Percentiles rank a stretch among this genome's conserved stretches.
phyloP scores from a whole-genome alignment of 2,113 vertebrate species.

The Ammodytes marinus region DNA sequence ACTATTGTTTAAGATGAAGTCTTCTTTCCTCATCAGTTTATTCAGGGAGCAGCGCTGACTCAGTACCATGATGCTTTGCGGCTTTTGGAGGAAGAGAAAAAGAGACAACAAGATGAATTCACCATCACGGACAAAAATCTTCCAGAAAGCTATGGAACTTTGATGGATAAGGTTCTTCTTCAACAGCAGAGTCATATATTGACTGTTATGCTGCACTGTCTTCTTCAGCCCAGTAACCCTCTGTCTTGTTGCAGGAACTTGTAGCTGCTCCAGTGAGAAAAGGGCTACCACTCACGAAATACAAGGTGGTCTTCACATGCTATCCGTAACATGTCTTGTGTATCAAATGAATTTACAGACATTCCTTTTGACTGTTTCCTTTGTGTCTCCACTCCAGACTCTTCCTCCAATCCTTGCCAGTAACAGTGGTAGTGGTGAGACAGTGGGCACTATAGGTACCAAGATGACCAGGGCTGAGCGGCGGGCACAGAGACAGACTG shows the following conservation, averaged over 20 bases:
- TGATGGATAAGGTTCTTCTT: constrained; percentile 38
- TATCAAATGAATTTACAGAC: neutral
- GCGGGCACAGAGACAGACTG: constrained; percentile 50
- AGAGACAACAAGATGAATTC: constrained; percentile 86
- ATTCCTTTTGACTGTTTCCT: neutral
- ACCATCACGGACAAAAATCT: constrained; percentile 86
- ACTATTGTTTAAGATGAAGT: neutral
- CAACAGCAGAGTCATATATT: neutral
- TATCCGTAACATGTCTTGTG: neutral
- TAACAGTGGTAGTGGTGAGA: neutral
- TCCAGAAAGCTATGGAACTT: neutral
- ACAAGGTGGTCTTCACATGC: constrained; percentile 65
- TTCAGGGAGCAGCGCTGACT: constrained; percentile 74
- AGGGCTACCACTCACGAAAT: constrained; percentile 56
- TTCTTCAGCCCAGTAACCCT: neutral
- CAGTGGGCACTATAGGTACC: neutral
- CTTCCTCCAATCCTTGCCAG: constrained; percentile 84
- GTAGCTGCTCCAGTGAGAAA: constrained; percentile 26
- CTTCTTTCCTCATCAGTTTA: constrained; percentile 79
- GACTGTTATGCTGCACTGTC: neutral
- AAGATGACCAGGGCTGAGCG: constrained; percentile 68
- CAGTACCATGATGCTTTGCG: constrained; percentile 81
- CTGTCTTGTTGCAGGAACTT: constrained; percentile 54
- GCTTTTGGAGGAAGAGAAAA: constrained; percentile 84
- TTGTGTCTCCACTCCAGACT: constrained; percentile 78